Base-by-base conservation (phyloP, 2,113 vertebrate species). In the Nothobranchius furzeri region DNA sequence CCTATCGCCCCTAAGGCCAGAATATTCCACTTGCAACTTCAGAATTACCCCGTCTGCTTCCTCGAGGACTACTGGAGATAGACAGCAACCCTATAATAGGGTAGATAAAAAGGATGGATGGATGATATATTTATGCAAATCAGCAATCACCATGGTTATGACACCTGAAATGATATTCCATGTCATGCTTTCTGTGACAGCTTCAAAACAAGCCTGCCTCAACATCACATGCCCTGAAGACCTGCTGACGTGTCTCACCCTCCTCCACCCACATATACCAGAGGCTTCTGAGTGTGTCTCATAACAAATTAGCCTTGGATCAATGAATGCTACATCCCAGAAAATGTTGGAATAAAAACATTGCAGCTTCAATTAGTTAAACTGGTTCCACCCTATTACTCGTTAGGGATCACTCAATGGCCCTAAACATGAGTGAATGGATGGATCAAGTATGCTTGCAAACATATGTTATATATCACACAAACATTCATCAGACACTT, bases 131-230 rank as follows among this genome's bases (percentile, higher is more conserved):
- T 48, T 15, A 5, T 11, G 17, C 8, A 57, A 79, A 78, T 50
- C 59, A 46, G 13, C 1, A 78, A 75, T 81, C 46, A 45, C 54
- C 62, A 51, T 46, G 66, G 17, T 61, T 54, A 8, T 47, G 43
- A 30, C 0, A 10, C 49, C 60, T 63, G 37, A 36, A 80, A 75
- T 61, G 4, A 47, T 65, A 73, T 37, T 50, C 54, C 46, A 53
- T 25, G 51, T 48, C 49, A 64, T 36, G 17, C 40, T 37, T 25
- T 10, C 25, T 54, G 46, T 47, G 59, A 56, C 11, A 15, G 30
- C n/a, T 79, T 63, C 58, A 61, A 65, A 70, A 84, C 49, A 77
- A 74, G 52, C 51, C 13, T 51, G 37, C 35, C 24, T n/a, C 0
- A 51, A 53, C 17, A 62, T 37, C 40, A 45, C 36, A 55, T 57